Base-by-base conservation (phyloP, 2,797 vertebrate species). In the Adrianichthys oophorus region DNA sequence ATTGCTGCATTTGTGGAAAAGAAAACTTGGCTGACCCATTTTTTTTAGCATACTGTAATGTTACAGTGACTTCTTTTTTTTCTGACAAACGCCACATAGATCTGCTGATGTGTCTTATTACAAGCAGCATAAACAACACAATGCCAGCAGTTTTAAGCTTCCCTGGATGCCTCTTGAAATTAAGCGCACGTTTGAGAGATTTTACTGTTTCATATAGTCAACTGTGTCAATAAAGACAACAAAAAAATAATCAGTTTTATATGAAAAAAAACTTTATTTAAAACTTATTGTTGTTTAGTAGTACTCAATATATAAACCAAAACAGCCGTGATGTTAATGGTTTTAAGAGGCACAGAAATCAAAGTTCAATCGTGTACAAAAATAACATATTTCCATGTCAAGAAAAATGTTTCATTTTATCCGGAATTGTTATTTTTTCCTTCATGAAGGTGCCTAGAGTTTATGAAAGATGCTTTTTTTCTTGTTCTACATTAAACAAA, bases 151-250 rank as follows among this genome's bases (percentile, higher is more conserved):
- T 58, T 56, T 26, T 43, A 52, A 57, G 53, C 23, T 32, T 55
- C 2, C 18, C 7, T 53, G 4, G 19, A 45, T 60, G 48, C 13
- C 44, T 21, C 7, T 15, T 29, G 75, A 68, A 81, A 72, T 68
- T 37, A 37, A 13, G 10, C 1, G 32, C 10, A 70, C 52, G 51
- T 83, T 69, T 55, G 54, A 59, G 59, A 59, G 37, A 40, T 51
- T 75, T 80, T 19, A 68, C 51, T 44, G 51, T 17, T 59, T 42
- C 55, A 60, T 64, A 59, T 62, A 62, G 41, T 66, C 63, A 78
- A 63, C 72, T 47, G 46, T 80, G 65, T 70, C 50, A 68, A 72
- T 73, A 4, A 13, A 2, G 10, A 32, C 8, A 32, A 10, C 8
- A 32, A 32, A 32, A 32, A 12, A 7, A 32, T 13, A 4, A 3